These are phyloP conservation scores for Drosophila rhopaloa DNA, from an alignment of 1,140 invertebrate species.

Conservation along the genomic window DNA sequence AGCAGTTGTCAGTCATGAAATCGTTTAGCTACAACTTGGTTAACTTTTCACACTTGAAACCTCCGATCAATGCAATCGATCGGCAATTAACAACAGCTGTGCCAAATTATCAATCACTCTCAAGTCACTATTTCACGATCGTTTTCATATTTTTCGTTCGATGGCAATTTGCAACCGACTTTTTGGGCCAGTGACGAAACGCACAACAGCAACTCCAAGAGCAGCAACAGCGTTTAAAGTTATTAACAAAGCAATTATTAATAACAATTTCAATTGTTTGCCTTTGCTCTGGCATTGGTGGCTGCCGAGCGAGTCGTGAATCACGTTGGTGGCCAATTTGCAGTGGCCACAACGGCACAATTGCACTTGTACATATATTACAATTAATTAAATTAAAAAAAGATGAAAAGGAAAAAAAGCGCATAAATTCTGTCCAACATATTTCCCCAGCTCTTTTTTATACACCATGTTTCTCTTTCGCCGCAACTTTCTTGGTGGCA, in stretches of 20 bases:
- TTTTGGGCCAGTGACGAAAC: conserved; percentile 68
- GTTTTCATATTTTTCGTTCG: conserved; percentile 1
- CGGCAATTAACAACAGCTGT: conserved; percentile 39
- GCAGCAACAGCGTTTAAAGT: conserved; percentile 52
- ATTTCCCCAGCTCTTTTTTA: conserved; percentile 31
- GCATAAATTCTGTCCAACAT: conserved; percentile 73
- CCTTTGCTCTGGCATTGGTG: conserved; percentile 56
- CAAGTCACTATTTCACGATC: conserved; percentile 14
- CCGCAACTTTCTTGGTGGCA: conserved; percentile 53
- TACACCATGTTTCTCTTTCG: conserved; percentile 18
- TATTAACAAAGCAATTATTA: conserved; percentile 77
- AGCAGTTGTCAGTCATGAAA: conserved; percentile 10
- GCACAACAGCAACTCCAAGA: conserved; percentile 18
- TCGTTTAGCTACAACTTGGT: conserved; percentile 11
- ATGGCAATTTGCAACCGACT: conserved; percentile 57
- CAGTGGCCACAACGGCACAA: conserved; percentile 19
- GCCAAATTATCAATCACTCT: conserved; percentile 33
- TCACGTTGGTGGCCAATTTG: conserved; percentile 35
- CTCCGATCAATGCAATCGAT: conserved; percentile 28
- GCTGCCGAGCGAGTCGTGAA: conserved; percentile 52
- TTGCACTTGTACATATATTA: conserved; percentile 58
- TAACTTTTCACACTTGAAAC: conserved; percentile 32
- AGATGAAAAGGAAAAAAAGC: conserved; percentile 41
- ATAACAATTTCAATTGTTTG: conserved; percentile 73
- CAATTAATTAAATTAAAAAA: conserved; percentile 73